Conservation (phyloP, 1,140 invertebrate species). For the Trichonephila clavata region DNA sequence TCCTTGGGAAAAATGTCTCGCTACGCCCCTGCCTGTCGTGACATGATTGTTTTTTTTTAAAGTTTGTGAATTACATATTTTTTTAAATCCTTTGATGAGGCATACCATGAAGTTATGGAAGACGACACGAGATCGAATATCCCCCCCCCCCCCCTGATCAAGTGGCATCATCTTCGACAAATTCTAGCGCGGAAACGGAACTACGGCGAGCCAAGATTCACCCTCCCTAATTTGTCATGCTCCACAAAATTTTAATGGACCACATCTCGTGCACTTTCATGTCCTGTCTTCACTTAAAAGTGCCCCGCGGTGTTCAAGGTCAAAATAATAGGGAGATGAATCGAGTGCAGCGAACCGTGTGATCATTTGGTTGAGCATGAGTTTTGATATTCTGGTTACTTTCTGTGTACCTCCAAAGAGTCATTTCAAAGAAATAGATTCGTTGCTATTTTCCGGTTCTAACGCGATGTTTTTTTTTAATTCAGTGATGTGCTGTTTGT, state of each 20-base stretch:
- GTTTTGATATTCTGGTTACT: neutral
- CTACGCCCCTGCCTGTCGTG: no score
- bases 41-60: no score
- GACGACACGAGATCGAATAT: no score
- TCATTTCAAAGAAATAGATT: neutral
- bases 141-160: neutral
- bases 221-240: constrained; percentile 39
- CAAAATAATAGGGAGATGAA: neutral
- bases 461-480: neutral
- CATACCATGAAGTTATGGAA: no score
- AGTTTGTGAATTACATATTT: no score
- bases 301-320: constrained; percentile 35
- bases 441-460: neutral
- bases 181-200: constrained; percentile 12
- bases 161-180: neutral
- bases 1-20: no score
- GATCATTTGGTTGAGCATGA: constrained; percentile 9
- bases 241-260: constrained; percentile 61
- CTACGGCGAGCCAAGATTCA: constrained; percentile 1
- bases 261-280: constrained; percentile 7
- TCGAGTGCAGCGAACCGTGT: constrained; percentile 31
- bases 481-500: neutral
- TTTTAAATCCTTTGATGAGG: no score
- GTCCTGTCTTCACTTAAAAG: constrained; percentile 3
- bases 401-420: no score